Conservation (phyloP, 2,888 invertebrate species). For the Heliconius aoede region DNA sequence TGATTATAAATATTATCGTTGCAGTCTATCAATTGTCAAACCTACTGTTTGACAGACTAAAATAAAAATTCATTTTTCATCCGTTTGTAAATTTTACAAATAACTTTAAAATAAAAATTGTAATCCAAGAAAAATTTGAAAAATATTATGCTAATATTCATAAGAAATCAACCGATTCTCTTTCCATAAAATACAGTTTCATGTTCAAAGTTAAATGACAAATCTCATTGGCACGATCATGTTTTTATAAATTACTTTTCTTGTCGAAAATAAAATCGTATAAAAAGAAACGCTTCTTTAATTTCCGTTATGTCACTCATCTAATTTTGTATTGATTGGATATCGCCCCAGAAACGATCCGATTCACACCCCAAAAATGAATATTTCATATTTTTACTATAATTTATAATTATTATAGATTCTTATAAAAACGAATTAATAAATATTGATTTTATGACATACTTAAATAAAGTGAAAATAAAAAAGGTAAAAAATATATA, state of each 20-base stretch:
- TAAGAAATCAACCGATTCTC: neutral
- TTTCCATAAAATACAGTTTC: slow-evolving; percentile 4
- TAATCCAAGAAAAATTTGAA: neutral
- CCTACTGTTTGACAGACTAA: neutral
- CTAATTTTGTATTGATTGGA: slow-evolving; percentile 78
- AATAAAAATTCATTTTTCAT: neutral
- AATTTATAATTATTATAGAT: slow-evolving; percentile 7
- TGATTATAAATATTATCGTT: too few relatives aligned
- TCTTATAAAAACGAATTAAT: neutral
- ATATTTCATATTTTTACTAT: neutral
- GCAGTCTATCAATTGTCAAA: too few relatives aligned
- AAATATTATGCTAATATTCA: neutral
- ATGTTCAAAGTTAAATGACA: slow-evolving; percentile 19
- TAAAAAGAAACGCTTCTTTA: slow-evolving; percentile 72
- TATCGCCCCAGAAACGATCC: slow-evolving; percentile 69
- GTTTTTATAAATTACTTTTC: slow-evolving; percentile 32
- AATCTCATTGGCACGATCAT: slow-evolving; percentile 26
- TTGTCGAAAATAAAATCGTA: slow-evolving; percentile 39
- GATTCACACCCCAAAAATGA: slow-evolving; percentile 42
- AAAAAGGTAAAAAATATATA: too few relatives aligned
- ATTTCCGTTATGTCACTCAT: slow-evolving; percentile 83
- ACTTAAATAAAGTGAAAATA: too few relatives aligned
- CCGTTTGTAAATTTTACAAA: neutral
- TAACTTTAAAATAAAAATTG: neutral
- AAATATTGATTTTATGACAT: too few relatives aligned